Base-by-base conservation (phyloP, 2,888 invertebrate species). In the Drosophila heteroneura region DNA sequence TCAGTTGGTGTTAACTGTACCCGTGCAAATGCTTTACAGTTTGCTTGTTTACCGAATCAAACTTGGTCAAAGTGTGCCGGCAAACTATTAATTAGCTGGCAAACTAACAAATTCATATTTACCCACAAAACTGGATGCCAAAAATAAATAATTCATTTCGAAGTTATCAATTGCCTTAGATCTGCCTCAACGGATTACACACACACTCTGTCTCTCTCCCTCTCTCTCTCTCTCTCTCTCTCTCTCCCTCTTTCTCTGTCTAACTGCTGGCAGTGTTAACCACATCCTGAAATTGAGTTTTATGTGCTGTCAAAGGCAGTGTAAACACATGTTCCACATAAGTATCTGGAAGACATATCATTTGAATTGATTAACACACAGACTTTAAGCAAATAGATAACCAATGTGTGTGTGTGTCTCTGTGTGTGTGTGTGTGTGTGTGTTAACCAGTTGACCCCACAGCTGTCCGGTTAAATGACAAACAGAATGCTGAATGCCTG, bases 121-220 rank as follows among this genome's bases (percentile, higher is more conserved):
- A 63, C 64, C 30, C 33, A 78, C 37, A 54, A 37, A 54, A 57
- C 64, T 69, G 69, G 64, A 65, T 70, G 74, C 44, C 49, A 79
- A 61, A 81, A 74, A 79, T 86, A 82, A 84, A 84, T 85, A 86
- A 86, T 84, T 82, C 82, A 82, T 81, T 69, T 69, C 35, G 39
- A 52, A 52, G n/a, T 52, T 30, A 51, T 30, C 19, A 52, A 54
- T 61, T 67, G 58, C 26, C 47, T 37, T 35, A 10, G 47, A 26
- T 33, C 3, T 63, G 26, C 14, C 41, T 16, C 41, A 9, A 9
- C 41, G 10, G 19, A 1, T 19, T 51, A 28, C 51, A 10, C 51
- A 47, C 12, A 26, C 12, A 41, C 41, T 30, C 10, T 32, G 9
- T 10, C 32, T 33, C 10, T 33, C 12, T 33, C 35, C 12, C 12